Evolutionary conservation across 2,888 invertebrate species (phyloP).

Genomic region (Oligia latruncula): DNA sequence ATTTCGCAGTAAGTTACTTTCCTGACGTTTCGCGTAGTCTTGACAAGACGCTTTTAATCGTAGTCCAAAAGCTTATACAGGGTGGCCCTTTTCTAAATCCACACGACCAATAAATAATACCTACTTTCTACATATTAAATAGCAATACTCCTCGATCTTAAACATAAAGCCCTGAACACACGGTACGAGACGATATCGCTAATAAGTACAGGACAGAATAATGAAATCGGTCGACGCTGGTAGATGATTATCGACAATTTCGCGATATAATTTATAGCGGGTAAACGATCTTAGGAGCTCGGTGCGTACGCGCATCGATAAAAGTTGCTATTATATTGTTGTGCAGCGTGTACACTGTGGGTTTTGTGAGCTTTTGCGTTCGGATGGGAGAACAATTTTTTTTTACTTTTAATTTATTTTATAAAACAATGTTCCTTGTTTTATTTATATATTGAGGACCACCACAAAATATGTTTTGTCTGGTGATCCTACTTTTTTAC

Average conservation of each 20-base stretch:
- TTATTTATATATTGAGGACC: background rate
- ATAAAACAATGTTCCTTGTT: no score
- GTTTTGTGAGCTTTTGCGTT: background rate
- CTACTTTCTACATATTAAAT: slow-evolving; percentile 33
- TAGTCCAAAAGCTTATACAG: background rate
- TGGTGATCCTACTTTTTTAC: background rate
- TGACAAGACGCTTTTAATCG: background rate
- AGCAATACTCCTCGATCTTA: slow-evolving; percentile 31
- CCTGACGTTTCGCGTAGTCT: background rate
- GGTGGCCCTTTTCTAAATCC: slow-evolving; percentile 1
- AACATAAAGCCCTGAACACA: slow-evolving; percentile 51
- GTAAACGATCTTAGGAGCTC: slow-evolving; percentile 76
- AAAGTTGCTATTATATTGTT: slow-evolving; percentile 82
- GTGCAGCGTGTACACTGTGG: slow-evolving; percentile 66
- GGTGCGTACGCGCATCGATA: slow-evolving; percentile 81
- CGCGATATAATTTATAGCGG: slow-evolving; percentile 81
- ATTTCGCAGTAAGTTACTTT: background rate
- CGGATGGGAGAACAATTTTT: background rate
- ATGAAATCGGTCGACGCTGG: slow-evolving; percentile 78
- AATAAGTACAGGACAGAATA: slow-evolving; percentile 78
- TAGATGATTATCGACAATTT: slow-evolving; percentile 86
- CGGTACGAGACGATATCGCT: slow-evolving; percentile 64
- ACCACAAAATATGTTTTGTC: background rate
- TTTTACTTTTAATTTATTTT: background rate
- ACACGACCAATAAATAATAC: slow-evolving; percentile 26